These are phyloP conservation scores for Dryas iulia DNA, from an alignment of 1,140 invertebrate species.

Conservation along the genomic window DNA sequence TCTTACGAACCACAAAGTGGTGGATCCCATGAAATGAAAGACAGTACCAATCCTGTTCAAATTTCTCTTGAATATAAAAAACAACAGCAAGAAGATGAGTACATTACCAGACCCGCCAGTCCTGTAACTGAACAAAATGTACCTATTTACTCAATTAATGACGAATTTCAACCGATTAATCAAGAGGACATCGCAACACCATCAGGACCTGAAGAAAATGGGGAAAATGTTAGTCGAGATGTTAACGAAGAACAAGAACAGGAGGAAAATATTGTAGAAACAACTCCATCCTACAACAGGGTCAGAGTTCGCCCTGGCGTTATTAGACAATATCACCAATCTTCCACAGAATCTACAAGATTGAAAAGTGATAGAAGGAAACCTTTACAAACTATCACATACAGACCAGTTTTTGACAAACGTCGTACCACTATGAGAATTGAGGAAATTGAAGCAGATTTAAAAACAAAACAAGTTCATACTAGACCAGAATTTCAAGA, in stretches of 20 bases:
- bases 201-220: slow-evolving; percentile 39
- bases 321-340: slow-evolving; percentile 64
- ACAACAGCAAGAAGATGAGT: slow-evolving; percentile 34
- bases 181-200: slow-evolving; percentile 41
- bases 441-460: slow-evolving; percentile 77
- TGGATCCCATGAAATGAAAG: slow-evolving; percentile 43
- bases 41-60: slow-evolving; percentile 42
- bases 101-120: slow-evolving; percentile 36
- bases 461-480: slow-evolving; percentile 75
- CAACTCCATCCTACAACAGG: slow-evolving; percentile 70
- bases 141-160: slow-evolving; percentile 37
- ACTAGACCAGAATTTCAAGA: slow-evolving; percentile 60
- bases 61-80: slow-evolving; percentile 42
- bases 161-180: slow-evolving; percentile 36
- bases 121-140: slow-evolving; percentile 42
- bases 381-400: slow-evolving; percentile 64
- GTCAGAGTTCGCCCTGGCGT: slow-evolving; percentile 69
- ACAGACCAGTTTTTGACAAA: slow-evolving; percentile 72
- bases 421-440: slow-evolving; percentile 77
- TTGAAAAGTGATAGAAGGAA: slow-evolving; percentile 53
- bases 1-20: slow-evolving; percentile 44
- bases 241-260: slow-evolving; percentile 41
- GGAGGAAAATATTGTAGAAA: slow-evolving; percentile 63
- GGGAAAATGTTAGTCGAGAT: slow-evolving; percentile 41
- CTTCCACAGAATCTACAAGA: slow-evolving; percentile 55